Evolutionary conservation across 2,113 vertebrate species (phyloP).

Genomic region (Ceyx margarethae): DNA sequence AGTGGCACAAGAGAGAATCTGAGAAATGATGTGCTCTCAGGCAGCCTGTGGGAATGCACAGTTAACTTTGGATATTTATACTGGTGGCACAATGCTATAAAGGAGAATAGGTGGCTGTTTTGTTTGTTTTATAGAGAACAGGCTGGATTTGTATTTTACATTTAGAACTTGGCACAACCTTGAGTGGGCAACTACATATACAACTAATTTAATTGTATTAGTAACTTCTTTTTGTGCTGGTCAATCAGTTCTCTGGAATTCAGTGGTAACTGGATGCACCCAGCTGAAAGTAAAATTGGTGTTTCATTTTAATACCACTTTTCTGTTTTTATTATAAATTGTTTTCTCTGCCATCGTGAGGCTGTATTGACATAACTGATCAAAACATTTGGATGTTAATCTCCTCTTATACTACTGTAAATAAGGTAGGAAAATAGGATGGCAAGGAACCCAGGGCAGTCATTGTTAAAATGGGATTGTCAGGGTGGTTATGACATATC

Average conservation of each 20-base stretch:
- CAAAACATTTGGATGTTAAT: background rate
- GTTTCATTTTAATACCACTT: background rate
- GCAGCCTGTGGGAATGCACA: background rate
- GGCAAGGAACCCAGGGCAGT: background rate
- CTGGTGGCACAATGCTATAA: background rate
- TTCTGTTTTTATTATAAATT: background rate
- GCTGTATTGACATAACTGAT: background rate
- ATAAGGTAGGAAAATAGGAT: background rate
- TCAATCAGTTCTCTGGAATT: background rate
- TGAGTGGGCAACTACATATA: background rate
- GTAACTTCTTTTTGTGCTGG: background rate
- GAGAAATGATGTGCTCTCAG: background rate
- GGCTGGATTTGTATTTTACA: background rate
- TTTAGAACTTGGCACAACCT: background rate
- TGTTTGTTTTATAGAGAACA: background rate
- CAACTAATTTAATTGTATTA: background rate
- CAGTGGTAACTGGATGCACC: background rate
- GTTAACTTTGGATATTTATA: background rate
- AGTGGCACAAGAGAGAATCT: background rate
- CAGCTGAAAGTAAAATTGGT: background rate
- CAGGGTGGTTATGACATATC: background rate
- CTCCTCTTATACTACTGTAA: background rate
- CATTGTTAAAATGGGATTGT: background rate
- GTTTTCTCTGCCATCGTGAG: background rate
- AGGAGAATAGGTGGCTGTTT: background rate